These are phyloP conservation scores for Drosophila pallidifrons DNA, from an alignment of 1,140 invertebrate genomes.

Conservation along the genomic window DNA sequence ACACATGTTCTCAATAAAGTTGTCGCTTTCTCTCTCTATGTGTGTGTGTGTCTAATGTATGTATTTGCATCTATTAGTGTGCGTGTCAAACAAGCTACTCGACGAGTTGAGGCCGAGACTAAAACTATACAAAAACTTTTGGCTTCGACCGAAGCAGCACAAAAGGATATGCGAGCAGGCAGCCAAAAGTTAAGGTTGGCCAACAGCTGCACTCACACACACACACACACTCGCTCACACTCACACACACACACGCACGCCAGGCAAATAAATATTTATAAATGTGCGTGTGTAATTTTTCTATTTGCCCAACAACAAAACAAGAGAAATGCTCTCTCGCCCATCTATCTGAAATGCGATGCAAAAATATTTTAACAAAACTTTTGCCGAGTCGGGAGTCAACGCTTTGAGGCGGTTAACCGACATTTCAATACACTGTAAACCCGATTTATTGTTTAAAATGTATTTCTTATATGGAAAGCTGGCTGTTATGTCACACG, in stretches of 20 bases:
- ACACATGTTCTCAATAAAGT: slow-evolving; percentile 69
- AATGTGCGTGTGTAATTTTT: slow-evolving; percentile 56
- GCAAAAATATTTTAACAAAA: slow-evolving; percentile 41
- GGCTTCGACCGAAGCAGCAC: slow-evolving; percentile 48
- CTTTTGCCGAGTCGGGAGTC: not conserved
- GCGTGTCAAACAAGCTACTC: slow-evolving; percentile 49
- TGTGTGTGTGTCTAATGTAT: slow-evolving; percentile 45
- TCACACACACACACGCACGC: slow-evolving; percentile 10
- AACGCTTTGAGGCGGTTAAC: not conserved
- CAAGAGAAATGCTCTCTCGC: not conserved
- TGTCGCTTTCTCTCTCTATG: slow-evolving; percentile 5
- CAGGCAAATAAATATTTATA: slow-evolving; percentile 57
- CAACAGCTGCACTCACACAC: slow-evolving; percentile 44
- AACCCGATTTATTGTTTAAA: too few relatives aligned
- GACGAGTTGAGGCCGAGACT: slow-evolving; percentile 32
- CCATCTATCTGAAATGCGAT: slow-evolving; percentile 26
- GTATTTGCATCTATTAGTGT: slow-evolving; percentile 72
- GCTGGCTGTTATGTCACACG: too few relatives aligned
- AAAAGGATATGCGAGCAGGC: not conserved
- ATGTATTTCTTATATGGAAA: too few relatives aligned
- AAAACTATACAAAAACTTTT: slow-evolving; percentile 74
- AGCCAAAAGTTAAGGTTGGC: slow-evolving; percentile 54
- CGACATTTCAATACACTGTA: slow-evolving; percentile 15
- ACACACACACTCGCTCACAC: slow-evolving; percentile 10
- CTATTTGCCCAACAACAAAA: slow-evolving; percentile 34